These are phyloP conservation scores for Cassiopea xamachana DNA, from an alignment of 30 jellyfish, hydroid and myxozoan genomes.

Conservation along the genomic window DNA sequence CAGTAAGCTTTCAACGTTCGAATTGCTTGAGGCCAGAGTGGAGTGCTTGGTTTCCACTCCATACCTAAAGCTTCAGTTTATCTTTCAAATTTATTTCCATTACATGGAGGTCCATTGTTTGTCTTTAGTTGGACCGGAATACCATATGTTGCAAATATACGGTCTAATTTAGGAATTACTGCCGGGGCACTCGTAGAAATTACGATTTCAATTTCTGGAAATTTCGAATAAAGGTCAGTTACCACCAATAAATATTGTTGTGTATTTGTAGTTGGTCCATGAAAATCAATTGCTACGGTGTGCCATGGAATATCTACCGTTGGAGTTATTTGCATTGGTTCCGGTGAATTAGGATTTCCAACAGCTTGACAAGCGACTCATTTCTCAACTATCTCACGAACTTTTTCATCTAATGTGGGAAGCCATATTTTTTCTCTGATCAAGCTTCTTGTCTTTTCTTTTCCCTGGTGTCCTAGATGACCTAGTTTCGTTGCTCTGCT, in stretches of 20 bases:
- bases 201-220: constrained; percentile 64
- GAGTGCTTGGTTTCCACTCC: constrained; percentile 40
- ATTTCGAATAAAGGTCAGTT: constrained; percentile 37
- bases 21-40: constrained; percentile 15
- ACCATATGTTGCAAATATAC: constrained; percentile 35
- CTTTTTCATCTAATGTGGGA: constrained; percentile 19
- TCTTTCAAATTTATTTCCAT: constrained; percentile 40
- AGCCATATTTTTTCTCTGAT: constrained; percentile 35
- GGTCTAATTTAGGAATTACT: constrained; percentile 51
- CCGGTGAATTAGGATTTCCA: neutral
- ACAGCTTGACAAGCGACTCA: constrained; percentile 73
- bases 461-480: constrained; percentile 71
- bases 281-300: constrained; percentile 36
- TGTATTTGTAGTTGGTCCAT: constrained; percentile 35
- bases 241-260: constrained; percentile 24
- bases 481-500: constrained; percentile 43
- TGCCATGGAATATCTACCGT: constrained; percentile 23
- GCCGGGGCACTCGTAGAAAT: constrained; percentile 59
- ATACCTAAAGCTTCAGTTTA: constrained; percentile 27
- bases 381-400: neutral
- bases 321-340: too few species aligned
- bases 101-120: constrained; percentile 77
- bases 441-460: constrained; percentile 42
- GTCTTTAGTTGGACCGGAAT: constrained; percentile 36
- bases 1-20: constrained; percentile 21